A percentile compares a stretch with the other conserved stretches of the same genome.
Evolutionary conservation across 2,888 invertebrate genomes (phyloP).

Genomic region (Rugalucina vietnamica): DNA sequence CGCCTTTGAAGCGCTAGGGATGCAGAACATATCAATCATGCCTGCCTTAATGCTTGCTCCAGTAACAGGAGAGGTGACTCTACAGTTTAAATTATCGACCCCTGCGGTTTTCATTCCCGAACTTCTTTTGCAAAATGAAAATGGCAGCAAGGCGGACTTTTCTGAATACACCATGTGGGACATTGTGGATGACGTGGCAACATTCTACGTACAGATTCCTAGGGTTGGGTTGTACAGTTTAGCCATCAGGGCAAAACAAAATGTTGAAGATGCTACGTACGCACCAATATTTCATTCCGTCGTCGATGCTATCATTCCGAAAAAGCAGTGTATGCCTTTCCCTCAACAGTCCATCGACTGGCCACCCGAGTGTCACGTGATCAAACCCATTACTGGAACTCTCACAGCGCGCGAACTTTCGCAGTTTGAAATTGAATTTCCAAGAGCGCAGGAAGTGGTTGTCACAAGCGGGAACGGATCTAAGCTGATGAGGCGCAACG

Average conservation of each 20-base stretch:
- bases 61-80: slow-evolving; percentile 57
- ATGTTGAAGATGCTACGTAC: slow-evolving; percentile 47
- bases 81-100: slow-evolving; percentile 54
- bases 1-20: slow-evolving; percentile 61
- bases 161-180: slow-evolving; percentile 65
- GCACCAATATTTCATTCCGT: slow-evolving; percentile 60
- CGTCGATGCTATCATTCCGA: slow-evolving; percentile 61
- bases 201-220: slow-evolving; percentile 55
- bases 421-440: slow-evolving; percentile 53
- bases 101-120: slow-evolving; percentile 58
- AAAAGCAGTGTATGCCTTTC: slow-evolving; percentile 62
- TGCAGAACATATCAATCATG: slow-evolving; percentile 62
- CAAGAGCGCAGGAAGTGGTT: slow-evolving; percentile 46
- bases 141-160: slow-evolving; percentile 54
- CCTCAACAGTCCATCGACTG: slow-evolving; percentile 65
- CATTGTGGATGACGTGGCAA: slow-evolving; percentile 55
- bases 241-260: slow-evolving; percentile 56
- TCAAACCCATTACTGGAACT: slow-evolving; percentile 53
- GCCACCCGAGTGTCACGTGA: slow-evolving; percentile 59
- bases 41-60: slow-evolving; percentile 63
- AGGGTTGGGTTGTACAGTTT: slow-evolving; percentile 59
- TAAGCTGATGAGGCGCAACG: slow-evolving; percentile 43
- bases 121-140: slow-evolving; percentile 54
- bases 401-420: slow-evolving; percentile 58
- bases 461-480: slow-evolving; percentile 64